These are phyloP conservation scores for Temnothorax nylanderi DNA, from an alignment of 1,140 invertebrate species.

Conservation along the genomic window DNA sequence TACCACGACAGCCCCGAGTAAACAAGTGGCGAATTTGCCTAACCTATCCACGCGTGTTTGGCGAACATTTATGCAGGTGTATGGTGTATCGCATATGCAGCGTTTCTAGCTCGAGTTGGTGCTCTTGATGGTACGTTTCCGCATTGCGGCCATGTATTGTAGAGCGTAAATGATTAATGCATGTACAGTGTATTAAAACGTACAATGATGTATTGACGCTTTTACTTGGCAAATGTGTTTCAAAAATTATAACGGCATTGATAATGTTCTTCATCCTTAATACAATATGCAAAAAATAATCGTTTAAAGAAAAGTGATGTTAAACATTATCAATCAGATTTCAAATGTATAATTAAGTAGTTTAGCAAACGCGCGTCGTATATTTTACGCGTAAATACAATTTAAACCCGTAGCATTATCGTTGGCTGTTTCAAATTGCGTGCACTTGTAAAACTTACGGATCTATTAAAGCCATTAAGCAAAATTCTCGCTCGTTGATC, in stretches of 20 bases:
- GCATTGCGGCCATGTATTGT: neutral
- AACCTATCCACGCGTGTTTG: conserved; percentile 37
- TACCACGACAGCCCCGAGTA: conserved; percentile 25
- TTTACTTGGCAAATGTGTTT: neutral
- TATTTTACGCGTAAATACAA: neutral
- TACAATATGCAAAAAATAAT: neutral
- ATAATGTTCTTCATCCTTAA: neutral
- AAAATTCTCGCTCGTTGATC: conserved; percentile 42
- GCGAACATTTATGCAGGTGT: conserved; percentile 29
- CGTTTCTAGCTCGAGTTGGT: neutral
- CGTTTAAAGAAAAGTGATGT: neutral
- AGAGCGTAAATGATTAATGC: neutral
- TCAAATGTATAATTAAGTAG: neutral
- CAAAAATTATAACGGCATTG: neutral
- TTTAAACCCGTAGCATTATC: neutral
- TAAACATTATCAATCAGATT: neutral
- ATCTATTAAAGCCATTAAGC: conserved; percentile 46
- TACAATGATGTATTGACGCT: neutral
- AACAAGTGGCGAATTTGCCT: conserved; percentile 53
- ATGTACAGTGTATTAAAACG: neutral
- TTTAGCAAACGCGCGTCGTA: neutral
- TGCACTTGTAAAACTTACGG: conserved; percentile 36
- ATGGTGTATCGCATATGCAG: conserved; percentile 36
- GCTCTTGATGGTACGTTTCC: neutral
- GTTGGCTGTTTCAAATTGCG: conserved; percentile 13